Conservation (phyloP, 2,113 vertebrate species). For the Periophthalmodon schlosseri region DNA sequence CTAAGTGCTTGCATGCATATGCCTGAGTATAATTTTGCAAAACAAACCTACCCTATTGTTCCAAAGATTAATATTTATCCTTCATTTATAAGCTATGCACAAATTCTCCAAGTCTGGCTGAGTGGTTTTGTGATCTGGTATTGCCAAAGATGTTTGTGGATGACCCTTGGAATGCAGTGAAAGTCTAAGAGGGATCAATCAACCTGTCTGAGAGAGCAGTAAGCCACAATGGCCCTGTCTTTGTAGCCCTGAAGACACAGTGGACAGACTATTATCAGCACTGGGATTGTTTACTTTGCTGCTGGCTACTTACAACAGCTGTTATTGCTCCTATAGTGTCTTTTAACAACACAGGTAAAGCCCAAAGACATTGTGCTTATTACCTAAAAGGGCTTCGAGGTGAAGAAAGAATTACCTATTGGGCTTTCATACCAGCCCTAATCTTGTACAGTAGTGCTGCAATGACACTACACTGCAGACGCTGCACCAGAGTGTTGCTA, state of each 20-base stretch:
- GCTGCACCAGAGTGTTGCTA: constrained; percentile 36
- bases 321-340: constrained; percentile 6
- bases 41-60: constrained; percentile 4
- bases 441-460: constrained; percentile 10
- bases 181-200: constrained; percentile 18
- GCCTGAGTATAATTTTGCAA: constrained; percentile 24
- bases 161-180: constrained; percentile 24
- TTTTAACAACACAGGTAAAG: constrained; percentile 12
- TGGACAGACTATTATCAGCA: constrained; percentile 29
- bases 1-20: constrained; percentile 5
- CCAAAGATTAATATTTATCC: constrained; percentile 6
- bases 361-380: constrained; percentile 21
- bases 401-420: constrained; percentile 14
- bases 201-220: constrained; percentile 4
- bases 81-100: neutral
- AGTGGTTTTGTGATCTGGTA: constrained; percentile 5
- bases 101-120: neutral
- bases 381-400: constrained; percentile 8
- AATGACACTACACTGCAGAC: constrained; percentile 15
- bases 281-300: constrained; percentile 27
- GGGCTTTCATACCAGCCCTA: constrained; percentile 3
- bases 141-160: constrained; percentile 11
- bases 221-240: constrained; percentile 11
- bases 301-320: constrained; percentile 20
- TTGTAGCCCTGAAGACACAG: constrained; percentile 12